Evolutionary conservation across 2,113 vertebrate genomes (phyloP), one percentile per base, ranked within the genome.

Genomic region (Mastomys coucha): DNA sequence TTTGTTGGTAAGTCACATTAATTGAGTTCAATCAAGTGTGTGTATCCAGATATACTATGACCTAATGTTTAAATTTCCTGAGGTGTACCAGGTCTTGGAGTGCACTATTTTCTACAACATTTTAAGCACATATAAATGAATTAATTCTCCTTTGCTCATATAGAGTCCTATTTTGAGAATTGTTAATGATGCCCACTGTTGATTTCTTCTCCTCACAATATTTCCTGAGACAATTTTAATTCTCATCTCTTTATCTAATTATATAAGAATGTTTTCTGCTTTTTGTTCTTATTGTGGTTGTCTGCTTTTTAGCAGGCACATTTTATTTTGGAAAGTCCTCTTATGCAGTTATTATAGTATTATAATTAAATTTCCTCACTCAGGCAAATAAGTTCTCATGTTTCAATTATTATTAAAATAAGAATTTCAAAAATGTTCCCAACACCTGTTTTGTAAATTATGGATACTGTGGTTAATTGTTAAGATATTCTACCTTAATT

Each of bases 401-500:
- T 93, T 97, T 58, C 58, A 97, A 75, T 67, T 95, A 76, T 85
- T 19, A 88, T 97, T 97, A 96, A 97, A 97, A 75, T 78, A 95
- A 88, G 26, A 81, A 0, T 93, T 70, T 96, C 0, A 0, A 65
- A 56, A 92, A 97, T 97, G 58, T 93, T 92, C 58, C 51, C 87
- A 97, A 82, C 53, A 56, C 45, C 97, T 92, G 85, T 96, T 72
- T 95, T 96, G 90, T 97, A 98, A 98, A 98, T 97, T 97, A 72
- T 96, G 81, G 69, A 94, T 98, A 96, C 60, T 39, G 76, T 94
- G 85, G 76, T 95, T 97, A 96, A 91, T 94, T 97, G 91, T 98
- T 98, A 97, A 97, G 98, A 97, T 31, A 93, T 53, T 96, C 97
- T 91, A 95, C 98, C 98, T 98, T 97, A 96, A 97, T 97, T 98